phyloP scores from a whole-genome alignment of 2,888 invertebrate species.

The Drosophila setosimentum region DNA sequence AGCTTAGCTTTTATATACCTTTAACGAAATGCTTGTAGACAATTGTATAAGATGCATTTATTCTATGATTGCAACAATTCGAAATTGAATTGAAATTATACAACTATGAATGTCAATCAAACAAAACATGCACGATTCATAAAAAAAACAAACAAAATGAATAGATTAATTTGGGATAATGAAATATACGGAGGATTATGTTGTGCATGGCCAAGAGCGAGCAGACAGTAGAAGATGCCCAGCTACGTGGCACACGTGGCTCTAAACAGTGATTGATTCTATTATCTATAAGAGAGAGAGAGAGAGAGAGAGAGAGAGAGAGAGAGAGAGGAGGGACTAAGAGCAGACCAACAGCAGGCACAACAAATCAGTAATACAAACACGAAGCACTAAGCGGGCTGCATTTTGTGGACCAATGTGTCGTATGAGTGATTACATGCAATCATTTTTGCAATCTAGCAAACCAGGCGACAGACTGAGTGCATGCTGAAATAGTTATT shows the following conservation, averaged over 20 bases:
- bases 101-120: neutral
- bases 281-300: neutral
- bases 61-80: neutral
- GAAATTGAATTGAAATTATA: neutral
- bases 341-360: constrained; percentile 29
- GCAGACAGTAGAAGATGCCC: neutral
- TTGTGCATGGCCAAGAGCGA: neutral
- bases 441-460: constrained; percentile 65
- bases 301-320: neutral
- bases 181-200: neutral
- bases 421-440: constrained; percentile 68
- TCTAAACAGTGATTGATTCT: constrained; percentile 1
- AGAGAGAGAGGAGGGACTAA: neutral
- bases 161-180: constrained; percentile 1
- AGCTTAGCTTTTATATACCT: neutral
- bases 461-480: constrained; percentile 28
- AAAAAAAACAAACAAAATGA: neutral
- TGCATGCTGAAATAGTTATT: constrained; percentile 66
- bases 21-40: neutral
- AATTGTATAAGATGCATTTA: neutral
- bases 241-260: neutral
- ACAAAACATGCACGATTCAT: neutral
- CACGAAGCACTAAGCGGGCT: constrained; percentile 15
- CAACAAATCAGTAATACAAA: constrained; percentile 53
- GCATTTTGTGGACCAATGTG: constrained; percentile 44